Evolutionary conservation across 1,140 invertebrate genomes (phyloP), one percentile per base, ranked within the genome.

Genomic region (Heterodera carotae): DNA sequence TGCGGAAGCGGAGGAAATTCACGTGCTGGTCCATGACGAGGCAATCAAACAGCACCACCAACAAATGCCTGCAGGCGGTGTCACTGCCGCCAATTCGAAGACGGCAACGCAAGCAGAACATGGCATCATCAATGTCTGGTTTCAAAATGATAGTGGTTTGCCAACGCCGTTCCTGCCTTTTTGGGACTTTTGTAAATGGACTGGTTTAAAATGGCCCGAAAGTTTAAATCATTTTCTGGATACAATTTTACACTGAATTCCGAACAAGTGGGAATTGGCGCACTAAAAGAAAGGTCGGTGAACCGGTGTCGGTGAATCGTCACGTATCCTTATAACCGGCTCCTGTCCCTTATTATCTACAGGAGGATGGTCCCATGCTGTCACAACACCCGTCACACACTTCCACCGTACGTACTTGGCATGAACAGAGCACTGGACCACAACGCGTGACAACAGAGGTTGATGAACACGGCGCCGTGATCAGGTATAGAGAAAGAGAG

Each of bases 331-430:
- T n/a, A n/a, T 43, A 43, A 56, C 48, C 48, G 12, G 2, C 60
- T 7, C 8, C 60, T 7, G 62, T 59, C 43, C 33, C 27, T 27
- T 56, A 18, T 59, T 69, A 36, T 31, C 25, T 33, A 6, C 33
- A 75, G 15, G 62, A 53, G 4, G 48, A 22, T 22, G 10, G 48
- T 18, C 0, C 48, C 1, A 56, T 56, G 48, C 1, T 22, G 48
- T 22, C 18, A 18, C 48, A 4, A 10, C 36, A 39, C 4, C 10
- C 48, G 48, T 22, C 48, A 0, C 48, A 56, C 48, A 56, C 48
- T 10, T 85, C 85, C 39, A 86, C 86, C 25, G 69, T 86, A n/a
- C 77, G 83, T 34, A 82, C 79, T n/a, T 86, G 86, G 81, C 85
- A 86, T 69, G 85, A 86, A 76, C 80, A 78, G 10, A 82, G 74